A percentile compares a stretch with the other conserved stretches of the same genome.
Evolutionary conservation across 2,888 invertebrate genomes (phyloP).

Genomic region (Orthosia incerta): DNA sequence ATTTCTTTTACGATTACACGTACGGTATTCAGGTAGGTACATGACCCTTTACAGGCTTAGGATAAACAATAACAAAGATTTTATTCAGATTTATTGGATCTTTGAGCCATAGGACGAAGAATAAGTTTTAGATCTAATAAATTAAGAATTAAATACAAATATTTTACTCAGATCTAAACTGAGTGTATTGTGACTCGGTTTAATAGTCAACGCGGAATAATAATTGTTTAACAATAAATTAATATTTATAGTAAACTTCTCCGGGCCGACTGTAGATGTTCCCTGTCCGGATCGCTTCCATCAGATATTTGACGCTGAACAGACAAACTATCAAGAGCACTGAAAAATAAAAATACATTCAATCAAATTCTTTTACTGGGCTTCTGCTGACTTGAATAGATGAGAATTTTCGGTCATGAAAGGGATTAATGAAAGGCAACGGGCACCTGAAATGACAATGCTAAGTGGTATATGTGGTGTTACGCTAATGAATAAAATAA

Average conservation of each 20-base stretch:
- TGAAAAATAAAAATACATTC: constrained; percentile 71
- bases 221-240: constrained; percentile 61
- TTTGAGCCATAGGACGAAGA: constrained; percentile 2
- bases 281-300: constrained; percentile 87
- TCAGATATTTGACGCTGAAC: constrained; percentile 87
- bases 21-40: too few relatives aligned
- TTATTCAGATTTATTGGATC: background rate
- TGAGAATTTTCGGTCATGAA: too few relatives aligned
- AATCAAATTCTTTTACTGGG: background rate
- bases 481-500: too few relatives aligned
- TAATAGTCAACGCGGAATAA: background rate
- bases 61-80: background rate
- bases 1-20: too few relatives aligned
- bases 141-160: background rate
- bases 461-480: too few relatives aligned
- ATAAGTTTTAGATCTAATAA: background rate
- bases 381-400: too few relatives aligned
- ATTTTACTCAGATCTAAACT: constrained; percentile 9
- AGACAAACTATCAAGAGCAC: constrained; percentile 87
- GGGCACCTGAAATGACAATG: too few relatives aligned
- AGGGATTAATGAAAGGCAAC: too few relatives aligned
- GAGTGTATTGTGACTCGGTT: constrained; percentile 4
- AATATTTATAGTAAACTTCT: constrained; percentile 81
- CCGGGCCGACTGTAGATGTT: constrained; percentile 86
- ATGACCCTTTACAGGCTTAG: background rate